Conservation (phyloP, 1,140 invertebrate species). For the Belonocnema kinseyi region DNA sequence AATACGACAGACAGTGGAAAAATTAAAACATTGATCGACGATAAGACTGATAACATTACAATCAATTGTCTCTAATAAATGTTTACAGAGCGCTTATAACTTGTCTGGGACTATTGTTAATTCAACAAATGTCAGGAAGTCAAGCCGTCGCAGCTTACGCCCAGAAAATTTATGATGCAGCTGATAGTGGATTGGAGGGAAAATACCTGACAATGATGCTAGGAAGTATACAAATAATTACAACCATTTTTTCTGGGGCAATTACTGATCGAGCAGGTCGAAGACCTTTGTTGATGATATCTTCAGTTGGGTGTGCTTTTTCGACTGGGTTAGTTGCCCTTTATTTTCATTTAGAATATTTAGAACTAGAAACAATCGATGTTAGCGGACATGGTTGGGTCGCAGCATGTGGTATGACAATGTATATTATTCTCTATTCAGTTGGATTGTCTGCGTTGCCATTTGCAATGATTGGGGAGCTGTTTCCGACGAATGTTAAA, state of each 20-base stretch:
- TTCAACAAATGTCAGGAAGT: conserved; percentile 85
- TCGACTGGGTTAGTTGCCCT: conserved; percentile 62
- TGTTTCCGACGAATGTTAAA: conserved; percentile 83
- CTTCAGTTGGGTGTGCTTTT: conserved; percentile 75
- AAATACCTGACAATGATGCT: conserved; percentile 80
- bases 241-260: conserved; percentile 76
- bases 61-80: background rate
- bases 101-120: conserved; percentile 78
- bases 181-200: conserved; percentile 72
- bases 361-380: conserved; percentile 60
- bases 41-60: background rate
- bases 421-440: conserved; percentile 81
- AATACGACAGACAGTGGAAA: background rate
- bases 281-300: conserved; percentile 80
- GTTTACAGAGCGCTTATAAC: conserved; percentile 76
- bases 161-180: conserved; percentile 81
- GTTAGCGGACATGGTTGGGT: conserved; percentile 74
- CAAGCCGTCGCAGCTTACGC: conserved; percentile 84
- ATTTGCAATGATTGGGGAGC: conserved; percentile 82
- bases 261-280: conserved; percentile 83
- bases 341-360: conserved; percentile 78
- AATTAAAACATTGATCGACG: background rate
- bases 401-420: conserved; percentile 78
- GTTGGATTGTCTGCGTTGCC: conserved; percentile 83
- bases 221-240: conserved; percentile 80